Evolutionary conservation across 2,797 vertebrate genomes (phyloP).

Genomic region (Cercopithecus neglectus): DNA sequence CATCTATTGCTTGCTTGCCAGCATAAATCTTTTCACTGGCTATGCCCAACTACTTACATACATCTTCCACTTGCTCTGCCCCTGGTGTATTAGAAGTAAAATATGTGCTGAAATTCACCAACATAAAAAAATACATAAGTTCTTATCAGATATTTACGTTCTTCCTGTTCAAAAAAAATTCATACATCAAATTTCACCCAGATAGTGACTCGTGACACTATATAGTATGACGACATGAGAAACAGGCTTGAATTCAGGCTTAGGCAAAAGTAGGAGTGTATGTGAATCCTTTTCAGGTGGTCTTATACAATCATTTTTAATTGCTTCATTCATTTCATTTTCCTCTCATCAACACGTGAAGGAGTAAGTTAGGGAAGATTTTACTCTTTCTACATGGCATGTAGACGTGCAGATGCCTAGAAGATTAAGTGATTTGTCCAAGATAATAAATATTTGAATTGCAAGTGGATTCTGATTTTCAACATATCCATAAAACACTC

Average conservation of each 20-base stretch:
- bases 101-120: not conserved
- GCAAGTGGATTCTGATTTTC: not conserved
- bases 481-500: not conserved
- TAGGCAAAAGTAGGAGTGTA: not conserved
- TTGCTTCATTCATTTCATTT: not conserved
- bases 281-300: not conserved
- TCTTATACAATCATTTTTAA: not conserved
- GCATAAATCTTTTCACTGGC: conserved; percentile 11
- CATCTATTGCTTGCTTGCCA: not conserved
- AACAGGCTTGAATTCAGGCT: not conserved
- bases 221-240: not conserved
- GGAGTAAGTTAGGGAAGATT: not conserved
- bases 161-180: not conserved
- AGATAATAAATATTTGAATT: not conserved
- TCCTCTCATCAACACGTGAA: not conserved
- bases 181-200: not conserved
- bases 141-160: not conserved
- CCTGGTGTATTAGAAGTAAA: not conserved
- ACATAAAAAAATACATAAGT: not conserved
- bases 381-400: not conserved
- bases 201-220: not conserved
- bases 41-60: not conserved
- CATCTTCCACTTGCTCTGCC: not conserved
- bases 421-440: not conserved
- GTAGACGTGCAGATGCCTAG: not conserved